Evolutionary conservation across 2,797 vertebrate species (phyloP).

Genomic region (Chelon labrosus): DNA sequence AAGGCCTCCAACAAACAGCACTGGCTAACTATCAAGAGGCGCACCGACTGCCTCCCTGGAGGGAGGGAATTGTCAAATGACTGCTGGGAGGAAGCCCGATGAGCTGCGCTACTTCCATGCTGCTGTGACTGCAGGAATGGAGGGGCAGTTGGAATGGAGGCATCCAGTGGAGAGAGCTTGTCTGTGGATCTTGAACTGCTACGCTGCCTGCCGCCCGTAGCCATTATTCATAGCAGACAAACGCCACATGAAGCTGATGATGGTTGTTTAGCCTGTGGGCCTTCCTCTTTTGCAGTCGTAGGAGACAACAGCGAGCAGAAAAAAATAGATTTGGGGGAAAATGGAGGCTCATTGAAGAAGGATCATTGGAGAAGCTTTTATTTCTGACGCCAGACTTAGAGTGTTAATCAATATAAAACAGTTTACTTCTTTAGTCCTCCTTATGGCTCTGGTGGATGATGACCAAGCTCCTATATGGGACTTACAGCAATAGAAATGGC

Average conservation of each 20-base stretch:
- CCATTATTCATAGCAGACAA: constrained; percentile 75
- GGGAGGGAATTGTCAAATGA: constrained; percentile 62
- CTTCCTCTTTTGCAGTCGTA: constrained; percentile 58
- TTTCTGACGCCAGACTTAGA: constrained; percentile 46
- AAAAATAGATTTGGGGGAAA: constrained; percentile 56
- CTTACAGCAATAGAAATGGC: background rate
- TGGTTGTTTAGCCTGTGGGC: constrained; percentile 77
- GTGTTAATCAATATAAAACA: constrained; percentile 45
- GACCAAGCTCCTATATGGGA: background rate
- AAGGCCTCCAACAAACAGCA: constrained; percentile 65
- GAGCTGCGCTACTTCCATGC: constrained; percentile 62
- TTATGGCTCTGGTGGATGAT: constrained; percentile 7
- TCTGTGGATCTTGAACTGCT: constrained; percentile 71
- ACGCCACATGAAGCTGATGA: constrained; percentile 74
- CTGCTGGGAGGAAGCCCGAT: constrained; percentile 71
- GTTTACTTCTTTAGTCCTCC: constrained; percentile 27
- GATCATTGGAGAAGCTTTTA: constrained; percentile 37
- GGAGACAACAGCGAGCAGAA: constrained; percentile 52
- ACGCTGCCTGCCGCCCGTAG: constrained; percentile 60
- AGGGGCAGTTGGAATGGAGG: constrained; percentile 57
- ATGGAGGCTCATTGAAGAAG: constrained; percentile 15
- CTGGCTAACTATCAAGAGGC: constrained; percentile 68
- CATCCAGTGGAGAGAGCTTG: constrained; percentile 71
- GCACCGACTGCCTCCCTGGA: constrained; percentile 62
- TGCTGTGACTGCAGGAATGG: constrained; percentile 66